A percentile compares a stretch with the other conserved stretches of the same genome.
These are phyloP conservation scores for Rhinichthys klamathensis DNA, from an alignment of 2,113 vertebrate genomes.

Conservation along the genomic window DNA sequence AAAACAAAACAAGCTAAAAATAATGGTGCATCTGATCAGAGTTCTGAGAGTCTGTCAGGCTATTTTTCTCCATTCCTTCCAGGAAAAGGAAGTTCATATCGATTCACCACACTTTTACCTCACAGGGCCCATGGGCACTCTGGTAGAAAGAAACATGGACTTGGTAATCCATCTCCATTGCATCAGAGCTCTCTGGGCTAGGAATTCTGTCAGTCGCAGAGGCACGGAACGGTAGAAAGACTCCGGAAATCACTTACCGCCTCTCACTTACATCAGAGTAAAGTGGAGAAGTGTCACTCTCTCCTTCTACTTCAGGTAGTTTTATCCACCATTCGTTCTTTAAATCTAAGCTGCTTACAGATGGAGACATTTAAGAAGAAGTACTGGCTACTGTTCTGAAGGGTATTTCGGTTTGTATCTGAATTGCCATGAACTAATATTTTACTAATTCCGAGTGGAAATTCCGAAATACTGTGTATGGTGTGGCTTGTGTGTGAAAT, in stretches of 20 bases:
- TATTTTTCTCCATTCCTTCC: neutral
- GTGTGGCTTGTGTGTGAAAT: no score
- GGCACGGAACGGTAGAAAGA: conserved; percentile 13
- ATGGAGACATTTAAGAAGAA: neutral
- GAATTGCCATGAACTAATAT: neutral
- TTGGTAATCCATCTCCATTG: conserved; percentile 44
- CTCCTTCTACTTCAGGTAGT: neutral
- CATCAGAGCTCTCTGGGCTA: neutral
- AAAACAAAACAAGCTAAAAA: neutral
- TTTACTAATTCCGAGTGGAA: neutral
- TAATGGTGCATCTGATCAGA: neutral
- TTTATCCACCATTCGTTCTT: neutral
- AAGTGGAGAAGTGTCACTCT: neutral
- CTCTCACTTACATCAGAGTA: conserved; percentile 6
- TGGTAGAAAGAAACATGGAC: neutral
- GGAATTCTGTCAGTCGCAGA: neutral
- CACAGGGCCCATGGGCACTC: conserved; percentile 19
- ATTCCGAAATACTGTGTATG: no score
- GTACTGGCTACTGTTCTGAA: neutral
- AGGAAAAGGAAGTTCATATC: conserved; percentile 16
- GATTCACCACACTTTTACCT: conserved; percentile 32
- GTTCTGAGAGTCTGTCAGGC: neutral
- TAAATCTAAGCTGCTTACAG: neutral
- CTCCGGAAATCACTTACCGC: conserved; percentile 4
- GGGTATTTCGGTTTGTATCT: neutral